These are phyloP conservation scores for Mustela lutreola DNA, from an alignment of 2,113 vertebrate genomes.

Conservation along the genomic window DNA sequence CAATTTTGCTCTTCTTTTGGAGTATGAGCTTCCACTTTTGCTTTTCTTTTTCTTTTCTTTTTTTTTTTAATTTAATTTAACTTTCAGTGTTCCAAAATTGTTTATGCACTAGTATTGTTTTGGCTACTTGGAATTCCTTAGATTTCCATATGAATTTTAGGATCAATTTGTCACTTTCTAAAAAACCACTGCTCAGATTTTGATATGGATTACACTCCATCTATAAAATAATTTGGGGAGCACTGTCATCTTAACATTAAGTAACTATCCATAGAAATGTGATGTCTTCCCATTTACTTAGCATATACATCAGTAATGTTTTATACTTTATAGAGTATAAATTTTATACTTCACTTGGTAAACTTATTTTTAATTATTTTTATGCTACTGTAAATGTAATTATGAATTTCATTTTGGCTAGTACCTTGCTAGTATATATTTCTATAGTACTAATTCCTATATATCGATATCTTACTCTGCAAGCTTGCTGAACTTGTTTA, in stretches of 20 bases:
- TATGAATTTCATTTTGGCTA: background rate
- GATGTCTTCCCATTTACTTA: background rate
- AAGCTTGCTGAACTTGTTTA: background rate
- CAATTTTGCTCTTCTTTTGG: background rate
- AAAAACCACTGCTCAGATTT: background rate
- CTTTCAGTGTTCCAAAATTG: no score
- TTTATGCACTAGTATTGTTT: background rate
- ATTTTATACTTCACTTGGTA: background rate
- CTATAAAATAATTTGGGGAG: background rate
- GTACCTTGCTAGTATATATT: background rate
- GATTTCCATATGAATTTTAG: background rate
- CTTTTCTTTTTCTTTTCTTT: no score
- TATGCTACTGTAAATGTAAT: background rate
- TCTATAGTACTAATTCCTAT: background rate
- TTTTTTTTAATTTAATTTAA: no score
- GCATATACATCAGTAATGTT: background rate
- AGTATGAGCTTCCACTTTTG: no score
- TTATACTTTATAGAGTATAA: background rate
- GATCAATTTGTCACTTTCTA: background rate
- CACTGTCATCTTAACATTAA: background rate
- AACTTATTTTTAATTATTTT: constrained; percentile 5
- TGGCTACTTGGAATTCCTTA: background rate
- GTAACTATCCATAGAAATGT: background rate
- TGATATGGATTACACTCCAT: background rate
- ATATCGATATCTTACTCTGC: background rate